These are phyloP conservation scores for Zapus hudsonius DNA, from an alignment of 2,113 vertebrate species.

Conservation along the genomic window DNA sequence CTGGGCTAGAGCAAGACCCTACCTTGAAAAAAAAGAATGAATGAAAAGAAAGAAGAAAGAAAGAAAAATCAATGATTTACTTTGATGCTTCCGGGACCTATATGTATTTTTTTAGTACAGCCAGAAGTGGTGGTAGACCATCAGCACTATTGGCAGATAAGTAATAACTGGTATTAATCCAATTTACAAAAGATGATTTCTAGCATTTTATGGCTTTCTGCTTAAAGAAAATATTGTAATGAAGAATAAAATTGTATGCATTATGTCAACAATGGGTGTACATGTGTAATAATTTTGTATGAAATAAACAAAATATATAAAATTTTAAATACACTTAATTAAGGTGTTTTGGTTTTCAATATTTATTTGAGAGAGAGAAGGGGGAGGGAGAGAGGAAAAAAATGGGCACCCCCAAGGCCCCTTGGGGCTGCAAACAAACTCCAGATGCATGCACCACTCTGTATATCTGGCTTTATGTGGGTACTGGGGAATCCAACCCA, in stretches of 20 bases:
- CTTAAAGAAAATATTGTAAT: slow-evolving; percentile 43
- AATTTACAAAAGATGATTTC: slow-evolving; percentile 76
- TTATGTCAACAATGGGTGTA: slow-evolving; percentile 5
- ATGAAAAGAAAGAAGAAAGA: too few relatives aligned
- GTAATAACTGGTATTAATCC: slow-evolving; percentile 73
- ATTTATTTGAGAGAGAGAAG: too few relatives aligned
- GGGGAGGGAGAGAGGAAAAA: too few relatives aligned
- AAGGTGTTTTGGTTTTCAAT: background rate
- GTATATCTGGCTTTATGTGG: too few relatives aligned
- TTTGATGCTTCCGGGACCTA: slow-evolving; percentile 17
- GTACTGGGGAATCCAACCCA: too few relatives aligned
- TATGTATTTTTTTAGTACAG: slow-evolving; percentile 71
- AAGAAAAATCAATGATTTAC: too few relatives aligned
- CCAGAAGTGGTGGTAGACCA: slow-evolving; percentile 44
- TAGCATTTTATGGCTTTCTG: slow-evolving; percentile 77
- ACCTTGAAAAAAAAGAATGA: too few relatives aligned
- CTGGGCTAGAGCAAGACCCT: too few relatives aligned
- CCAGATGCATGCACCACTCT: too few relatives aligned
- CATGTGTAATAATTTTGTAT: slow-evolving; percentile 20
- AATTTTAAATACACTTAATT: slow-evolving; percentile 39
- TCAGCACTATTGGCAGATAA: slow-evolving; percentile 67
- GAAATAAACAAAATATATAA: slow-evolving; percentile 31
- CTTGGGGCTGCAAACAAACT: too few relatives aligned
- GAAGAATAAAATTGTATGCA: slow-evolving; percentile 31
- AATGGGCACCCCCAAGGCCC: too few relatives aligned